These are phyloP conservation scores for Siniperca knerii DNA, from an alignment of 2,113 vertebrate species.

Conservation along the genomic window DNA sequence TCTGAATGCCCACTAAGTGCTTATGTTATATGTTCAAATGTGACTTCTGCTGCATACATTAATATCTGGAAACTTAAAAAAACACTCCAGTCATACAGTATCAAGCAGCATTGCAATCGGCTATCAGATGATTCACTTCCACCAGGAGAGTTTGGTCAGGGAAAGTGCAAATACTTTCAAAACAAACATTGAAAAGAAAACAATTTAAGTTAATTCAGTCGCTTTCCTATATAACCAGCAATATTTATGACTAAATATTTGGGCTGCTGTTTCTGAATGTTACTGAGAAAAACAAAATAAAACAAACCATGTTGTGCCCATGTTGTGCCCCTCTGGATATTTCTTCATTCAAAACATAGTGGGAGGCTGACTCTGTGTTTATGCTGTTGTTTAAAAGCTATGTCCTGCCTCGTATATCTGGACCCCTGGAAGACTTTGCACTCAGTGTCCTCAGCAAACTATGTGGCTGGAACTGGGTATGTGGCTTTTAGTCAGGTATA, in stretches of 20 bases:
- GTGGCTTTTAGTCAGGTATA: neutral
- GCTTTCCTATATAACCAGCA: conserved; percentile 1
- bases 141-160: neutral
- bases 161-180: neutral
- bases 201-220: neutral
- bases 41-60: neutral
- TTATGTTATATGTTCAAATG: neutral
- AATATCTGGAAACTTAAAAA: too few species aligned
- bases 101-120: neutral
- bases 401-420: neutral
- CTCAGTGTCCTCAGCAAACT: neutral
- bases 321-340: neutral
- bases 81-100: neutral
- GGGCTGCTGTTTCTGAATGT: conserved; percentile 6
- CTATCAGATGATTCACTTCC: neutral
- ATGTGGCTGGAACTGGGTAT: neutral
- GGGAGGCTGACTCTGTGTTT: conserved; percentile 13
- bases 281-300: neutral
- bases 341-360: conserved; percentile 21
- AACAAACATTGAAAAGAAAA: neutral
- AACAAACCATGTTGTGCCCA: conserved; percentile 1
- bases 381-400: conserved; percentile 6
- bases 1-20: neutral
- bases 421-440: neutral
- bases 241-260: conserved; percentile 14